Evolutionary conservation across 2,113 vertebrate species (phyloP).

Genomic region (Pachypanchax playfairii): DNA sequence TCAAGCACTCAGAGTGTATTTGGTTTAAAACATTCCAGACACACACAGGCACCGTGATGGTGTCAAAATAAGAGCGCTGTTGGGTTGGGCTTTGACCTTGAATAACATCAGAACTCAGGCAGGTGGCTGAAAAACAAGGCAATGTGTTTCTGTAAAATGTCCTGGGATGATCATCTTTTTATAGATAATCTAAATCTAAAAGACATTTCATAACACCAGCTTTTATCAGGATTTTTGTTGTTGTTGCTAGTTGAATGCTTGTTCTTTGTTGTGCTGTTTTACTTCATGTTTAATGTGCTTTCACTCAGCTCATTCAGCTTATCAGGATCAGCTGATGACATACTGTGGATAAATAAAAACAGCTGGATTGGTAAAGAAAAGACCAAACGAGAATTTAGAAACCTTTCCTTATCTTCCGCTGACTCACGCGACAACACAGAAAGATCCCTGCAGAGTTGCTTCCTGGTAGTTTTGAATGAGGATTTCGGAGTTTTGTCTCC

Average conservation of each 20-base stretch:
- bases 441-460: slow-evolving; percentile 5
- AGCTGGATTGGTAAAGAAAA: slow-evolving; percentile 21
- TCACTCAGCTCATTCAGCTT: slow-evolving; percentile 18
- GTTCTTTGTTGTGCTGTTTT: background rate
- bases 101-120: slow-evolving; percentile 63
- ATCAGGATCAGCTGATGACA: slow-evolving; percentile 51
- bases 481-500: slow-evolving; percentile 21
- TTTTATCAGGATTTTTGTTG: background rate
- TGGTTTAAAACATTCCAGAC: slow-evolving; percentile 19
- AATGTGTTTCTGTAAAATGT: slow-evolving; percentile 28
- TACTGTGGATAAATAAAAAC: slow-evolving; percentile 6
- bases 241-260: background rate
- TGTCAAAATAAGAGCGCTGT: slow-evolving; percentile 31
- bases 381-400: slow-evolving; percentile 10
- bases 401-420: slow-evolving; percentile 15
- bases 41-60: slow-evolving; percentile 28
- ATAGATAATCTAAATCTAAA: background rate
- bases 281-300: slow-evolving; percentile 18
- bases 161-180: background rate
- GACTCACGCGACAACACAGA: slow-evolving; percentile 1
- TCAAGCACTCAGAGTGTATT: slow-evolving; percentile 13
- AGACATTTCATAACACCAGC: background rate
- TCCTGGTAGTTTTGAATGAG: slow-evolving; percentile 3
- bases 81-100: slow-evolving; percentile 52
- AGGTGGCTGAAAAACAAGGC: slow-evolving; percentile 37